Percentiles rank a stretch among this genome's conserved stretches.
These are phyloP conservation scores for Pseudochirops corinnae DNA, from an alignment of 2,797 vertebrate genomes.

Conservation along the genomic window DNA sequence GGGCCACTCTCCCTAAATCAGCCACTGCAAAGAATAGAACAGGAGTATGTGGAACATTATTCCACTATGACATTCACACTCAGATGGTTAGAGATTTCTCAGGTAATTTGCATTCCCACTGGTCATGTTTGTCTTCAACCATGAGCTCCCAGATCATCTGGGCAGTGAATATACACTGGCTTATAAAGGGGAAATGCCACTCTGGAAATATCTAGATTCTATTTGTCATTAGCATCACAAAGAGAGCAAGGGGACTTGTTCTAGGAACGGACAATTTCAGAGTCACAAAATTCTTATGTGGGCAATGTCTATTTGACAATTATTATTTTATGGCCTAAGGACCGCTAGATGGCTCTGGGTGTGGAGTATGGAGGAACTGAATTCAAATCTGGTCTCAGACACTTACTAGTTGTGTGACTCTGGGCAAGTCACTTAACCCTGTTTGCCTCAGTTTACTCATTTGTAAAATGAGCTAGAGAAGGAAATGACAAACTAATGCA, in stretches of 20 bases:
- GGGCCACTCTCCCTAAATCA: neutral
- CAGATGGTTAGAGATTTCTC: constrained; percentile 6
- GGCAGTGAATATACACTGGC: neutral
- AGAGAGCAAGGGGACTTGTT: neutral
- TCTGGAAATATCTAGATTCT: neutral
- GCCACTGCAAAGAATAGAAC: neutral
- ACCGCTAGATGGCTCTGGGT: neutral
- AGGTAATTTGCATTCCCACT: neutral
- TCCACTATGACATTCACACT: neutral
- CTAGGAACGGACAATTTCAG: neutral
- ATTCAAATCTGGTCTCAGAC: neutral
- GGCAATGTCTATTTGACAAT: constrained; percentile 39
- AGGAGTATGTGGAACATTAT: neutral
- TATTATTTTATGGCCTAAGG: constrained; percentile 14
- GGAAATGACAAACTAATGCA: neutral
- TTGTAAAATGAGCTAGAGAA: neutral
- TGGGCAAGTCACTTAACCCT: neutral
- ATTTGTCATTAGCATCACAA: neutral
- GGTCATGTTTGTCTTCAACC: neutral
- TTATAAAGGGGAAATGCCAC: neutral
- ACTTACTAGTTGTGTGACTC: neutral
- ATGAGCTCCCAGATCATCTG: neutral
- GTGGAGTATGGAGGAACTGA: neutral
- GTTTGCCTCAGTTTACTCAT: neutral
- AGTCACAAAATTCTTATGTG: constrained; percentile 5